Evolutionary conservation across 2,888 invertebrate species (phyloP).

Genomic region (Trachelus stipa): DNA sequence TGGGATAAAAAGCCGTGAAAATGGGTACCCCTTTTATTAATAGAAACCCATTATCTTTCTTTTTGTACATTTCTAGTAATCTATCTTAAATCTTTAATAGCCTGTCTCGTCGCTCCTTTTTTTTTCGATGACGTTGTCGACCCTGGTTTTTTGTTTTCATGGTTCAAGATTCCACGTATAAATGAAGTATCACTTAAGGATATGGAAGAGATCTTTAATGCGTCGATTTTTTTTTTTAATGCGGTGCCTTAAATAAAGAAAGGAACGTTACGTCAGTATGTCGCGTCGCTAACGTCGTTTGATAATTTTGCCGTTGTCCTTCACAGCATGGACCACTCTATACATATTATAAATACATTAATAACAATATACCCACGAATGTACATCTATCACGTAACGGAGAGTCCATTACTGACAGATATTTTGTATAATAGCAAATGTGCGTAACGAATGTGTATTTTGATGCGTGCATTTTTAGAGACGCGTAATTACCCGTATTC

Average conservation of each 20-base stretch:
- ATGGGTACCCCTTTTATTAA: background rate
- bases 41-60: background rate
- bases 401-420: background rate
- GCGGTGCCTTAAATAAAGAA: background rate
- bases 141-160: background rate
- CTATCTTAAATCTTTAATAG: background rate
- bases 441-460: background rate
- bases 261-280: background rate
- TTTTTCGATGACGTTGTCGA: background rate
- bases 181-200: background rate
- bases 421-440: background rate
- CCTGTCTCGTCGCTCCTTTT: background rate
- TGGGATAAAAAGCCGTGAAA: background rate
- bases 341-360: background rate
- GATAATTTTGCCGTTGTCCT: background rate
- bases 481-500: background rate
- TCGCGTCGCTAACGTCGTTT: background rate
- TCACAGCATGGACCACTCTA: background rate
- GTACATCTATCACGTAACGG: background rate
- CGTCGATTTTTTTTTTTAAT: background rate
- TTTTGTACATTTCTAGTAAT: background rate
- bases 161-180: background rate
- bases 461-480: background rate
- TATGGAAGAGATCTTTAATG: background rate
- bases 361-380: background rate